Evolutionary conservation across 1,140 invertebrate genomes (phyloP).

Genomic region (Atopsyche davidsoni): DNA sequence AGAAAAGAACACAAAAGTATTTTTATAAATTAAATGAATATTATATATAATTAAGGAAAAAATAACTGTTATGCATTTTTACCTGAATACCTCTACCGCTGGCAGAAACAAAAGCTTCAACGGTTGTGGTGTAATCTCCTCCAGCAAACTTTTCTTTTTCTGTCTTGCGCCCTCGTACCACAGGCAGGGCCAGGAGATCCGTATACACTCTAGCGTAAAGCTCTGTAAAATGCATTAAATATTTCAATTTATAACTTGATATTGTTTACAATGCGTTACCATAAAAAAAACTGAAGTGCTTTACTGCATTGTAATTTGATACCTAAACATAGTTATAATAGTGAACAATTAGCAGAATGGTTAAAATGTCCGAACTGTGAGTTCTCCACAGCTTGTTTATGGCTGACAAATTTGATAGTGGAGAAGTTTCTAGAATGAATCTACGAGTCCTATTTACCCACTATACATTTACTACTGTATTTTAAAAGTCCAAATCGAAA

Average conservation of each 20-base stretch:
- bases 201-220: conserved; percentile 88
- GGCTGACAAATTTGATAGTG: too few species aligned
- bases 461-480: too few species aligned
- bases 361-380: too few species aligned
- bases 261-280: too few species aligned
- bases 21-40: conserved; percentile 4
- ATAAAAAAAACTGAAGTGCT: neutral
- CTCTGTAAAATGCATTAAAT: conserved; percentile 50
- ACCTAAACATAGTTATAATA: too few species aligned
- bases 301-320: too few species aligned
- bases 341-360: too few species aligned
- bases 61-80: neutral
- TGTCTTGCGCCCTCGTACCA: conserved; percentile 91
- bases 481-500: too few species aligned
- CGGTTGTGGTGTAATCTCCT: conserved; percentile 94
- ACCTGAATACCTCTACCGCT: conserved; percentile 91
- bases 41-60: neutral
- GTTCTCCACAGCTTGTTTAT: too few species aligned
- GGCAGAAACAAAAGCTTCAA: conserved; percentile 91
- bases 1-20: conserved; percentile 4
- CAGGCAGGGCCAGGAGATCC: conserved; percentile 89
- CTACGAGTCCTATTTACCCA: too few species aligned
- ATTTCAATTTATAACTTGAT: too few species aligned
- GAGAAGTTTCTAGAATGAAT: too few species aligned
- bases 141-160: conserved; percentile 99